Conservation (phyloP, 2,113 vertebrate genomes). For the Vulpes vulpes region DNA sequence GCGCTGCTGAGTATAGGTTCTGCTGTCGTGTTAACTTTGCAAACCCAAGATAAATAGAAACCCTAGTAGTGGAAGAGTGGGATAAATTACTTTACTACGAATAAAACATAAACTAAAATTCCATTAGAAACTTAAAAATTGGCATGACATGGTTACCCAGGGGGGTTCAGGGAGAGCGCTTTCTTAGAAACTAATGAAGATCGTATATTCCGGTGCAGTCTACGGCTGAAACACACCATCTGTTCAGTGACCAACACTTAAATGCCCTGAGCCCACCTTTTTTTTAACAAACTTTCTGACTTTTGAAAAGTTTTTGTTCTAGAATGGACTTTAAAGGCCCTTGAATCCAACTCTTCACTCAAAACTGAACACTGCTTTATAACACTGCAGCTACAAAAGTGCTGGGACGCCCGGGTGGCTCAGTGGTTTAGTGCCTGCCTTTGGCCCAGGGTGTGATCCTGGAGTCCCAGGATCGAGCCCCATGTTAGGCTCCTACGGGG, state of each 20-base stretch:
- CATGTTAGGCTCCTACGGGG: too few relatives aligned
- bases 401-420: too few relatives aligned
- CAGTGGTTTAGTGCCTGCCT: too few relatives aligned
- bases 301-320: not conserved
- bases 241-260: not conserved
- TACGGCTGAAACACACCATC: not conserved
- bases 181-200: not conserved
- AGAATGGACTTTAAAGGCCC: not conserved
- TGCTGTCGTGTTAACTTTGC: not conserved
- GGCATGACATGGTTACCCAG: not conserved
- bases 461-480: too few relatives aligned
- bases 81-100: constrained; percentile 31
- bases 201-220: not conserved
- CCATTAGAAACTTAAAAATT: constrained; percentile 33
- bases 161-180: not conserved
- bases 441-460: too few relatives aligned
- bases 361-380: not conserved
- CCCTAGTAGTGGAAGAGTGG: not conserved
- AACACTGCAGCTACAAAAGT: not conserved
- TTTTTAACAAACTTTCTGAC: not conserved
- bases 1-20: not conserved
- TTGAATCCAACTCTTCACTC: not conserved
- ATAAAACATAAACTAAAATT: constrained; percentile 48
- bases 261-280: not conserved
- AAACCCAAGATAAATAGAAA: constrained; percentile 48